Evolutionary conservation across 2,888 invertebrate species (phyloP), one percentile per base, ranked within the genome.

Genomic region (Vandiemenella viatica): DNA sequence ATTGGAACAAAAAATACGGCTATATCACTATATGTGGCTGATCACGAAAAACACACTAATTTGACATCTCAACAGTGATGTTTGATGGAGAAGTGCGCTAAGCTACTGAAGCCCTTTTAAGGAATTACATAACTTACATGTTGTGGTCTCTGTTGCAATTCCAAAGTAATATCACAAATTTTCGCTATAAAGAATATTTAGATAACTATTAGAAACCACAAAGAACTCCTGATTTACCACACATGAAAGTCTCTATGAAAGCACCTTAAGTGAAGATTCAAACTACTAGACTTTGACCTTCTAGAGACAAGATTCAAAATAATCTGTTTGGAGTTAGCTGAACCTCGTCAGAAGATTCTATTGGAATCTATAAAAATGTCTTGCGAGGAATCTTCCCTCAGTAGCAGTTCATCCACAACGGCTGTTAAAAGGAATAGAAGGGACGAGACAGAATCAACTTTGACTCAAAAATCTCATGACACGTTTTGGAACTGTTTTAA

Each of bases 401-500:
- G 7, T 23, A 23, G 26, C 26, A 23, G 26, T 23, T 23, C 26
- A 8, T 23, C n/a, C n/a, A n/a, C 26, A 23, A 23, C 10, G 26
- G 6, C 26, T 23, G 26, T 10, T 23, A 23, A 23, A 23, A 23
- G 26, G 10, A 23, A 8, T 23, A 23, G 26, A 23, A 23, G 26
- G 10, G 26, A 23, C 26, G 10, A 23, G 26, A 23, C 26, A 23
- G 26, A 23, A 23, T 23, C 26, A 23, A 23, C 26, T 23, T 6
- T 23, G 38, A 49, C 50, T 48, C 37, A 50, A 7, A 52, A 57
- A 49, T 8, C 47, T 48, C 55, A 57, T 23, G 50, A 54, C 49
- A 55, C 43, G n/a, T 56, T 55, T 45, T 55, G 55, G 55, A 42
- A 55, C 41, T 56, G 55, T 46, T 57, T 55, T 22, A 43, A 55